Evolutionary conservation across 2,797 vertebrate genomes (phyloP), one percentile per base, ranked within the genome.

Genomic region (Mycteria americana): DNA sequence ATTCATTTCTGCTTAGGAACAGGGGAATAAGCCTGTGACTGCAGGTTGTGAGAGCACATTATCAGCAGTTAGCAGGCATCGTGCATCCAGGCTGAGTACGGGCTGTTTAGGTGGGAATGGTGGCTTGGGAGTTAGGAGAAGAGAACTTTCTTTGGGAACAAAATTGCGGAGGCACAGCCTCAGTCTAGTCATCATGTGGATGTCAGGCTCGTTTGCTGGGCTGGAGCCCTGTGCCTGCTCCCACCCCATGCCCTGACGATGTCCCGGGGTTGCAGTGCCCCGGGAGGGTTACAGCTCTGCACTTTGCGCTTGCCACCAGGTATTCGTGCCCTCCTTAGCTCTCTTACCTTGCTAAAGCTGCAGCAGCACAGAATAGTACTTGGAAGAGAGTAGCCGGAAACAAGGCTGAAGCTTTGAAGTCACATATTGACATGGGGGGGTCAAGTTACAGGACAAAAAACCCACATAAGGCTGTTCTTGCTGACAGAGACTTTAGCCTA

Each of bases 401-500:
- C 11, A 63, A 74, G 12, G 51, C 7, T 70, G 79, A 31, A 88
- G 16, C 16, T 88, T 85, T 7, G 4, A 63, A 88, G 54, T 14
- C 41, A 21, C 13, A 5, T 41, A 75, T 28, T 51, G 50, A 39
- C 4, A 10, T 2, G 6, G 3, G 2, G 2, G 1, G 2, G 25
- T 8, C 28, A 74, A 87, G 21, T 54, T 59, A 46, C 17, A 65
- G 59, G 18, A 64, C 46, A 31, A 48, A 67, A 27, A 48, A 28
- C n/a, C 5, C 19, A 11, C 7, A 16, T 33, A 33, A 60, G 35
- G 33, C 39, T 72, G 23, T 23, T 76, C 18, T 64, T 88, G 22
- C 19, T 48, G 41, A 74, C 11, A 25, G 16, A 76, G 24, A 43
- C 16, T 56, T 54, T 62, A 68, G 11, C 31, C 86, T 76, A n/a